Base-by-base conservation (phyloP, 2,113 vertebrate genomes). In the human (Homo sapiens) region DNA sequence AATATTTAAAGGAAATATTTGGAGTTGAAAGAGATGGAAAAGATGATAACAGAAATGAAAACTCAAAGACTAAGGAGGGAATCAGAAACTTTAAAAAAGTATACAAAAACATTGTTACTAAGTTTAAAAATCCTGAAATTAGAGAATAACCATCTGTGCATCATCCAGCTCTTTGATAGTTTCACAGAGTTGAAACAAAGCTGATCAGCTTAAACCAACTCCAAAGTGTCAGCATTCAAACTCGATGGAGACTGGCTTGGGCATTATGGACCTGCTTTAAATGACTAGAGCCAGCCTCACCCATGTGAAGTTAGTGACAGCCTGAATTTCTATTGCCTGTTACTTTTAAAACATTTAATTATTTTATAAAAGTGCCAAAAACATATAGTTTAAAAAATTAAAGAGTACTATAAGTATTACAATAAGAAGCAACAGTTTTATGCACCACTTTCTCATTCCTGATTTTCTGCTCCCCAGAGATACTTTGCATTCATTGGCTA, bases 1-100 rank as follows among this genome's bases (percentile, higher is more conserved):
- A 55, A 55, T 55, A 89, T 91, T 85, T 81, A 93, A 81, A 96
- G 78, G 78, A 96, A 91, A 45, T 57, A 76, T 20, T 90, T 97
- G 23, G 48, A 94, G 32, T 88, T 64, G 38, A 90, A 89, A 93
- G 72, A 82, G 66, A 64, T 30, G 55, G 81, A 66, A 82, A 91
- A 94, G 59, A 55, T 43, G 45, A 55, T 68, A 76, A 84, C 6
- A 55, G 40, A 70, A 82, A 52, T 2, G n/a, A 88, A 91, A 94
- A 84, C 11, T 32, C 78, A 80, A 93, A 57, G 64, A 57, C 57
- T 90, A 55, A 93, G 76, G 81, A 50, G 76, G 2, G 5, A 50
- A 22, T 66, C 27, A 78, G 66, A 76, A 81, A 40, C n/a, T 84
- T 85, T 61, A 40, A 50, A 78, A 86, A 87, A 68, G 50, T 61